Conservation (phyloP, 2,888 invertebrate species). For the Galerucella pusilla region DNA sequence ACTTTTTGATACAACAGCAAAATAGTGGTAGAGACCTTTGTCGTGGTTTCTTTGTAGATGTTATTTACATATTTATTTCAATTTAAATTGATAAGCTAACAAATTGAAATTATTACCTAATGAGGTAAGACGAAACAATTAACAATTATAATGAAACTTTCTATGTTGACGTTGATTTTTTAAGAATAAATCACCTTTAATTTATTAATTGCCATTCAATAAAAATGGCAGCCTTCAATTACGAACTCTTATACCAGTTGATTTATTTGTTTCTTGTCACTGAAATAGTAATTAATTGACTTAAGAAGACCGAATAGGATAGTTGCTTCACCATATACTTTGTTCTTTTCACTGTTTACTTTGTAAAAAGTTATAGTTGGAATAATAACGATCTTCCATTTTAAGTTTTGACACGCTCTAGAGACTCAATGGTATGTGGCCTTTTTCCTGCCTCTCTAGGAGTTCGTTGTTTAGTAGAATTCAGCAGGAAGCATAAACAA, state of each 20-base stretch:
- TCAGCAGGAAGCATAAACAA: not conserved
- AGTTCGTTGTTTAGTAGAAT: not conserved
- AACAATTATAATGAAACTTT: not conserved
- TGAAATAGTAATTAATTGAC: slow-evolving; percentile 13
- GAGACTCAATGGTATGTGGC: slow-evolving; percentile 6
- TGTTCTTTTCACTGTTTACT: slow-evolving; percentile 15
- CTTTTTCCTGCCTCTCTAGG: not conserved
- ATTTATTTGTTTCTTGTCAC: slow-evolving; percentile 11
- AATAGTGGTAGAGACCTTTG: too few species aligned
- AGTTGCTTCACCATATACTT: slow-evolving; percentile 10
- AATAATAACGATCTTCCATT: slow-evolving; percentile 13
- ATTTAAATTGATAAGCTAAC: not conserved
- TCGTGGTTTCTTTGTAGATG: too few species aligned
- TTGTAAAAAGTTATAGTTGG: slow-evolving; percentile 9
- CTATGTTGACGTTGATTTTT: not conserved
- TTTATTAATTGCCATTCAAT: not conserved
- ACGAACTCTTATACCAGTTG: not conserved
- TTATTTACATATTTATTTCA: too few species aligned
- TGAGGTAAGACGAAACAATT: not conserved
- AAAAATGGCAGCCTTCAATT: slow-evolving; percentile 1
- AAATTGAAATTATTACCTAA: not conserved
- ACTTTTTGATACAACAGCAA: too few species aligned
- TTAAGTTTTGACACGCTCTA: slow-evolving; percentile 14
- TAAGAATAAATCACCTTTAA: not conserved
- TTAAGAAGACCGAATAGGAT: slow-evolving; percentile 8